Evolutionary conservation across 2,888 invertebrate genomes (phyloP), one percentile per base, ranked within the genome.

Genomic region (Drosophila rubida): DNA sequence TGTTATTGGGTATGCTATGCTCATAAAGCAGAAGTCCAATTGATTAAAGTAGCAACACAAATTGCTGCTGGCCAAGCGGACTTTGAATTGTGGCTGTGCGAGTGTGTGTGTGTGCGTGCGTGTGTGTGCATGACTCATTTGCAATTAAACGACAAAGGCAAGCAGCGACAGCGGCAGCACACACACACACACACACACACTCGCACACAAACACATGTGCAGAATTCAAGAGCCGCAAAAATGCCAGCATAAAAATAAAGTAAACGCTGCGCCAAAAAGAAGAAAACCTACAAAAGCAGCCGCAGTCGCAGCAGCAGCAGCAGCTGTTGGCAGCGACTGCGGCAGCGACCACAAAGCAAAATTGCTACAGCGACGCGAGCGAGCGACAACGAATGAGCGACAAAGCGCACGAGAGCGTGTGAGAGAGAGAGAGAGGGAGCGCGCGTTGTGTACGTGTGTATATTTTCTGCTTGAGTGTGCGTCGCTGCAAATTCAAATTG

Each of bases 171-270:
- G 49, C 45, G 42, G 55, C 61, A 57, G 46, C 54, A 49, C 27
- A 50, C 37, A 44, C 27, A 53, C 32, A 16, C 32, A 25, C 19
- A 22, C 9, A 58, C 22, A 16, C 23, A 35, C 42, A 42, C 16
- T 23, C 1, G 41, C 14, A 61, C 14, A 51, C n/a, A 37, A 37
- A 68, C 22, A 54, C 49, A 46, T 44, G 35, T 44, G 48, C 68
- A 63, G 53, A 66, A 68, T 77, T 81, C 70, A 84, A 81, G 82
- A 78, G 87, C 82, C 87, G 85, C 87, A 83, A 87, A 84, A 84
- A 83, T 84, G 77, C 82, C 85, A 83, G 80, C 87, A 87, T 83
- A 83, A 85, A 87, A 87, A 85, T 87, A 87, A 82, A 84, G 80
- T 73, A 82, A 67, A 78, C 57, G 64, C 69, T 71, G 57, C 53